Evolutionary conservation across 2,113 vertebrate genomes (phyloP).

Genomic region (Eira barbara): DNA sequence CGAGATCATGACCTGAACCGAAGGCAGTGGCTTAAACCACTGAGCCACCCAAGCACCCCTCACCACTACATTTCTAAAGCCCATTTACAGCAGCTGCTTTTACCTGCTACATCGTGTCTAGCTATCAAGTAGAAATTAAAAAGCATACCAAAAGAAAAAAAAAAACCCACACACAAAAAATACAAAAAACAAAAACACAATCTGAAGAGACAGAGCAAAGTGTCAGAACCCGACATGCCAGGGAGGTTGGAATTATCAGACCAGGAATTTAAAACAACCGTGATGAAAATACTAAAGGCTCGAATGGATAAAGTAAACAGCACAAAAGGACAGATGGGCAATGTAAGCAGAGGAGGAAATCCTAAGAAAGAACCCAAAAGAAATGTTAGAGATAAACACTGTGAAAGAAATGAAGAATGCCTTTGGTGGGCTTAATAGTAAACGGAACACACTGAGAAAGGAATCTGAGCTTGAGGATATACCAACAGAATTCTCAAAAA

Average conservation of each 20-base stretch:
- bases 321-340: background rate
- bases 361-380: background rate
- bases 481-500: background rate
- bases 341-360: background rate
- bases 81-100: background rate
- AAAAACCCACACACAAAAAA: background rate
- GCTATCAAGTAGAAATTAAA: background rate
- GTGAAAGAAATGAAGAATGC: background rate
- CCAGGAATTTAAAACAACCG: background rate
- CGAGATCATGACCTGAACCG: too few species aligned
- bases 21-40: too few species aligned
- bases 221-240: background rate
- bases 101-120: background rate
- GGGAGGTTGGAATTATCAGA: background rate
- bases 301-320: background rate
- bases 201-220: background rate
- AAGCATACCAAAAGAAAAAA: background rate
- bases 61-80: background rate
- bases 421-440: background rate
- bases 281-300: background rate
- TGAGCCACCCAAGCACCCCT: too few species aligned
- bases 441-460: background rate
- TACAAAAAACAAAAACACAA: background rate
- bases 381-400: background rate
- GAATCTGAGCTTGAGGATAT: background rate